Evolutionary conservation across 2,113 vertebrate genomes (phyloP).

Genomic region (Leuciscus idus): DNA sequence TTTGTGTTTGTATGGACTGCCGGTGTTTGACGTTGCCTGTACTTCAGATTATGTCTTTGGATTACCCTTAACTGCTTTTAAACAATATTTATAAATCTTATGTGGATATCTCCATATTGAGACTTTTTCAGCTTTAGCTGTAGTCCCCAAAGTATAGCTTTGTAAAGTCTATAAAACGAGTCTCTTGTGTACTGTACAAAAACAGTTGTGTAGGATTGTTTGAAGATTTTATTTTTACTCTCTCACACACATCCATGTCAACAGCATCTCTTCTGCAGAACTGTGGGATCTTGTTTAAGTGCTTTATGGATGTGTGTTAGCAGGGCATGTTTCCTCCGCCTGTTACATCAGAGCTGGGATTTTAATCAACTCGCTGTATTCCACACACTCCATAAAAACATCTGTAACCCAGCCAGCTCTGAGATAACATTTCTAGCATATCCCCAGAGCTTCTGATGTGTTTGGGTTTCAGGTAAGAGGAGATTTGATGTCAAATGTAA

Average conservation of each 20-base stretch:
- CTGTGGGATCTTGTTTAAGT: not conserved
- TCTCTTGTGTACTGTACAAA: no score
- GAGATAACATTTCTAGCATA: not conserved
- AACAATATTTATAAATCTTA: not conserved
- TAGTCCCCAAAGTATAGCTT: not conserved
- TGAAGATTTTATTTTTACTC: not conserved
- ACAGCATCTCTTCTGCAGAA: not conserved
- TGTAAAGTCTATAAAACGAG: not conserved
- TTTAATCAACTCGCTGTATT: slow-evolving; percentile 1
- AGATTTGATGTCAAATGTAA: not conserved
- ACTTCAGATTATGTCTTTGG: no score
- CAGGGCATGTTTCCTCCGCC: not conserved
- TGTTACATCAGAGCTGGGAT: slow-evolving; percentile 18
- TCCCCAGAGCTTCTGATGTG: not conserved
- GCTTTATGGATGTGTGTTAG: not conserved
- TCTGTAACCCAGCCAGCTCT: slow-evolving; percentile 15
- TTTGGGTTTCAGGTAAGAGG: not conserved
- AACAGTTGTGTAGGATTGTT: not conserved
- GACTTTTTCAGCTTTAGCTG: not conserved
- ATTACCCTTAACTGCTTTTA: not conserved
- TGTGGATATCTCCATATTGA: not conserved
- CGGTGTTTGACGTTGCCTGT: no score
- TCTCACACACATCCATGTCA: not conserved
- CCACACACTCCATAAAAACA: not conserved
- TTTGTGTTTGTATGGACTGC: no score